phyloP scores from a whole-genome alignment of 2,888 invertebrate species.

The Villa cingulata region DNA sequence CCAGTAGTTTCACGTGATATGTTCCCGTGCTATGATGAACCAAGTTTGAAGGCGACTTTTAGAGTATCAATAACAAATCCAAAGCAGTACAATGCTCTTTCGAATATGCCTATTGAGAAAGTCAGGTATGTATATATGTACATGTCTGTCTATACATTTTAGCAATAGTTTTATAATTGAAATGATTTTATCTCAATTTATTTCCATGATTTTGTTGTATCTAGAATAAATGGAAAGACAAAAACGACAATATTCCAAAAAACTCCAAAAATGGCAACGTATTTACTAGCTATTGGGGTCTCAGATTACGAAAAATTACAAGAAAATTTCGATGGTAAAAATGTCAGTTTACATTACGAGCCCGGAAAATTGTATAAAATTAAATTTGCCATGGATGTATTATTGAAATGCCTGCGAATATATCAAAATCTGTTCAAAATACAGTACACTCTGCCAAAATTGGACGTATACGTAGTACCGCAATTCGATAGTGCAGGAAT shows the following conservation, averaged over 20 bases:
- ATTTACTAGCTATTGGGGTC: constrained; percentile 49
- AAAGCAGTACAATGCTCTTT: constrained; percentile 18
- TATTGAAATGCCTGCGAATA: constrained; percentile 40
- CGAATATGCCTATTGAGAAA: constrained; percentile 8
- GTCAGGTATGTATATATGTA: no score
- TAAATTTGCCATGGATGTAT: constrained; percentile 42
- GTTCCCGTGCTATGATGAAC: constrained; percentile 60
- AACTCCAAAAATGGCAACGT: constrained; percentile 51
- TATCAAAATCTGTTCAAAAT: constrained; percentile 44
- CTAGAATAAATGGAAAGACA: no score
- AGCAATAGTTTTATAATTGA: no score
- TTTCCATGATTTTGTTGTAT: no score
- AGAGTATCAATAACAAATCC: constrained; percentile 42
- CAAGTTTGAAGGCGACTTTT: constrained; percentile 47
- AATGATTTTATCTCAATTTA: no score
- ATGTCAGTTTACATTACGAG: constrained; percentile 40
- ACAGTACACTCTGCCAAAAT: constrained; percentile 37
- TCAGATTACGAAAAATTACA: constrained; percentile 35
- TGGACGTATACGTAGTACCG: constrained; percentile 31
- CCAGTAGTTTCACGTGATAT: constrained; percentile 45
- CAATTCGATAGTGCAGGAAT: constrained; percentile 20
- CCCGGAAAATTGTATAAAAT: constrained; percentile 42
- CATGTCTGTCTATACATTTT: no score
- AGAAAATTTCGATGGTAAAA: constrained; percentile 17
- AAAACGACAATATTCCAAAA: constrained; percentile 31